These are phyloP conservation scores for Neofelis nebulosa DNA, from an alignment of 2,113 vertebrate species.

Conservation along the genomic window DNA sequence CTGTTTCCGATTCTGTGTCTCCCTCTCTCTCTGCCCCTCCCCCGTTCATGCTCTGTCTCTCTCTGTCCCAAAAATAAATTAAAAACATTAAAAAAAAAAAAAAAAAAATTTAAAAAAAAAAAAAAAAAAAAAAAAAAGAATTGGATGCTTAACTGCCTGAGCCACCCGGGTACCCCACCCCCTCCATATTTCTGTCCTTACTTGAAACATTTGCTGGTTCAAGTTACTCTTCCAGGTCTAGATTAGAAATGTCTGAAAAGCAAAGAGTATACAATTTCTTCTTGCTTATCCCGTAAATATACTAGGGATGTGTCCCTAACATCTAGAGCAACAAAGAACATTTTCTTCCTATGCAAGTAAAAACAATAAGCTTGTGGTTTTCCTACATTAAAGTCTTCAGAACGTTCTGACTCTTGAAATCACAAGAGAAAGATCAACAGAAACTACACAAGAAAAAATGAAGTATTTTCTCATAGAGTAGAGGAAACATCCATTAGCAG, in stretches of 20 bases:
- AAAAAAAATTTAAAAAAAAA: no score
- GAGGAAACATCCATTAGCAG: neutral
- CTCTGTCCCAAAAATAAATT: no score
- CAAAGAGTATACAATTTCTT: neutral
- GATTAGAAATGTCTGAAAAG: neutral
- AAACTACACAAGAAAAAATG: neutral
- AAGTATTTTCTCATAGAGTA: neutral
- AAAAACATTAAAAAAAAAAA: no score
- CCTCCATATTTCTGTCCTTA: neutral
- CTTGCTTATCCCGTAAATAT: neutral
- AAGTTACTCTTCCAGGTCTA: neutral
- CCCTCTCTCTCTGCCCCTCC: no score
- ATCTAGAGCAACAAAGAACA: neutral
- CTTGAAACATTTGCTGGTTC: neutral
- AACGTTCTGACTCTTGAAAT: neutral
- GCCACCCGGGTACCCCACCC: no score
- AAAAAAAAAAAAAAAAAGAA: no score
- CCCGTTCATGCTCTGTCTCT: no score
- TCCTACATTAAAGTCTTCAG: neutral
- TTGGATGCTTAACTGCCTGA: no score
- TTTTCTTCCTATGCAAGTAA: neutral
- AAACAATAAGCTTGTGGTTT: neutral
- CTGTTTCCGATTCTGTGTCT: no score
- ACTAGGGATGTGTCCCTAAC: neutral
- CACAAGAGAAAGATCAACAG: neutral